Conservation (phyloP, 2,797 vertebrate genomes). For the Catharus ustulatus region DNA sequence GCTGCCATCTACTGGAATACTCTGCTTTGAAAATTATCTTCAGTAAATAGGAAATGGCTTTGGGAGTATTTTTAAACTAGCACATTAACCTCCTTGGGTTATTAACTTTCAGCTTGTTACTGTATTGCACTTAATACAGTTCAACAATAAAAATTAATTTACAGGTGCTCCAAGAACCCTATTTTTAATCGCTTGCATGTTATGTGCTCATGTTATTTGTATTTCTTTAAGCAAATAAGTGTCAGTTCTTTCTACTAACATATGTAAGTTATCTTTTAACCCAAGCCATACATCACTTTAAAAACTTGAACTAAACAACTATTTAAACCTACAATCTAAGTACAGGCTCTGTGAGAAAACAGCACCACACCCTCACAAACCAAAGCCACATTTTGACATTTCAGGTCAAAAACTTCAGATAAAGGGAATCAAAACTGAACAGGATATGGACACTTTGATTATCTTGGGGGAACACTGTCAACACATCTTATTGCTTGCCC, state of each 20-base stretch:
- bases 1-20: constrained; percentile 27
- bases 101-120: neutral
- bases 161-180: neutral
- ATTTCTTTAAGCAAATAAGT: neutral
- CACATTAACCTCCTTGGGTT: neutral
- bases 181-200: neutral
- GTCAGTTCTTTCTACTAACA: neutral
- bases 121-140: neutral
- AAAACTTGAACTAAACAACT: neutral
- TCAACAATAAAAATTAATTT: neutral
- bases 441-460: neutral
- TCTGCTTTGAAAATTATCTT: neutral
- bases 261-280: neutral
- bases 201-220: neutral
- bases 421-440: neutral
- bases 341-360: neutral
- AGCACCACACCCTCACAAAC: neutral
- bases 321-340: neutral
- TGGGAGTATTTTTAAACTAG: neutral
- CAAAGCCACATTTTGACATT: neutral
- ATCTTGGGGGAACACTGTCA: neutral
- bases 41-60: neutral
- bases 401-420: neutral
- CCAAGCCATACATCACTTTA: neutral
- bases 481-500: neutral